These are phyloP conservation scores for Crocidura indochinensis DNA, from an alignment of 2,797 vertebrate genomes.

Conservation along the genomic window DNA sequence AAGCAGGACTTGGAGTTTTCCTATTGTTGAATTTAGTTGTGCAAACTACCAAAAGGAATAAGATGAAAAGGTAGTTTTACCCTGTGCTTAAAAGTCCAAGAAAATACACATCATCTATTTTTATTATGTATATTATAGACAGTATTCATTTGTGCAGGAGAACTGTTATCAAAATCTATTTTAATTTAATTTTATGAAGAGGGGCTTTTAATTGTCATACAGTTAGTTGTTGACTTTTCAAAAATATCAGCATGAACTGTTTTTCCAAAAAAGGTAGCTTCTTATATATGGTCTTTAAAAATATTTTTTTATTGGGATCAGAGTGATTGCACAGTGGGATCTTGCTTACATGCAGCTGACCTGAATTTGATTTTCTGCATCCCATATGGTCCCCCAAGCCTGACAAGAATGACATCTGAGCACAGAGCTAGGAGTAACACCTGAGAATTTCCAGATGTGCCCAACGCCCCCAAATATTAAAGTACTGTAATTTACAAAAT, in stretches of 20 bases:
- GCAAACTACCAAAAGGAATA: constrained; percentile 8
- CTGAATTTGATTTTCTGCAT: too few species aligned
- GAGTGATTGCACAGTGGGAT: too few species aligned
- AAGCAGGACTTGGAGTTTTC: background rate
- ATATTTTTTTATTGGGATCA: too few species aligned
- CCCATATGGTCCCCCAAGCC: too few species aligned
- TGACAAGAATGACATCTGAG: too few species aligned
- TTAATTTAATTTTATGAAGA: too few species aligned
- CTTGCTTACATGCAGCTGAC: too few species aligned
- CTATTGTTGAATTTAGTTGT: background rate
- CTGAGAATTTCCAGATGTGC: too few species aligned
- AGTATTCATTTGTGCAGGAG: constrained; percentile 18
- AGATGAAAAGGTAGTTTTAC: background rate
- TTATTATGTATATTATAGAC: background rate
- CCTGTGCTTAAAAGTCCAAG: background rate
- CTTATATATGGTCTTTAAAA: background rate
- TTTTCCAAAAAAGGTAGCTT: background rate
- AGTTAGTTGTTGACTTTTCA: constrained; percentile 9
- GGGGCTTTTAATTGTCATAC: background rate
- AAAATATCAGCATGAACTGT: background rate
- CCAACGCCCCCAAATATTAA: too few species aligned
- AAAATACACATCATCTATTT: background rate
- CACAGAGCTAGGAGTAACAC: too few species aligned
- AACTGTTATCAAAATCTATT: constrained; percentile 5
- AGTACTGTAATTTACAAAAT: too few species aligned